phyloP scores from a whole-genome alignment of 2,113 vertebrate species.

The Rutilus rutilus region DNA sequence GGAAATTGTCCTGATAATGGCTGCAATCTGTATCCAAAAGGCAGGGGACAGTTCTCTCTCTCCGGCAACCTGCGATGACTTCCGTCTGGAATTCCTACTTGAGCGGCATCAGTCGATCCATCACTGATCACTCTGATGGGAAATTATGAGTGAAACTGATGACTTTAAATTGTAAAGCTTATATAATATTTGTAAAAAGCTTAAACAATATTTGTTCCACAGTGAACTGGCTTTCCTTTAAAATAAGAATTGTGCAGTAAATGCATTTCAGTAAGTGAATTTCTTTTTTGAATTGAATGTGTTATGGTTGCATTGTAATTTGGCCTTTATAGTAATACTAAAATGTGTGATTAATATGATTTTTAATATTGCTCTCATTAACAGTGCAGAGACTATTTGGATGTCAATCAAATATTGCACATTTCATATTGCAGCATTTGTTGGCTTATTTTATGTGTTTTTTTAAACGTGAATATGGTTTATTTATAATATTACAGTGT shows the following conservation, averaged over 20 bases:
- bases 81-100: constrained; percentile 66
- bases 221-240: background rate
- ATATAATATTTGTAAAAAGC: background rate
- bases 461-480: background rate
- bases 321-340: background rate
- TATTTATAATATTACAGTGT: constrained; percentile 21
- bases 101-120: constrained; percentile 61
- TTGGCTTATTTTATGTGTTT: background rate
- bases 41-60: constrained; percentile 64
- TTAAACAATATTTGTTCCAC: background rate
- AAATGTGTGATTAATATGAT: background rate
- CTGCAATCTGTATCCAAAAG: constrained; percentile 74
- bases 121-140: background rate
- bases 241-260: background rate
- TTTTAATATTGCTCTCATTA: background rate
- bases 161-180: background rate
- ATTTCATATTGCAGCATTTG: too few relatives aligned
- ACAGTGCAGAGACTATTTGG: background rate
- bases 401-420: background rate
- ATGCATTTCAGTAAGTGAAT: background rate
- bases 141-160: background rate
- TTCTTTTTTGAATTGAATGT: background rate
- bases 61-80: constrained; percentile 67
- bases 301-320: background rate
- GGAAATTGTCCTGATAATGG: constrained; percentile 76